A percentile compares a stretch with the other conserved stretches of the same genome.
These are phyloP conservation scores for Chaetura pelagica DNA, from an alignment of 2,113 vertebrate species.

Conservation along the genomic window DNA sequence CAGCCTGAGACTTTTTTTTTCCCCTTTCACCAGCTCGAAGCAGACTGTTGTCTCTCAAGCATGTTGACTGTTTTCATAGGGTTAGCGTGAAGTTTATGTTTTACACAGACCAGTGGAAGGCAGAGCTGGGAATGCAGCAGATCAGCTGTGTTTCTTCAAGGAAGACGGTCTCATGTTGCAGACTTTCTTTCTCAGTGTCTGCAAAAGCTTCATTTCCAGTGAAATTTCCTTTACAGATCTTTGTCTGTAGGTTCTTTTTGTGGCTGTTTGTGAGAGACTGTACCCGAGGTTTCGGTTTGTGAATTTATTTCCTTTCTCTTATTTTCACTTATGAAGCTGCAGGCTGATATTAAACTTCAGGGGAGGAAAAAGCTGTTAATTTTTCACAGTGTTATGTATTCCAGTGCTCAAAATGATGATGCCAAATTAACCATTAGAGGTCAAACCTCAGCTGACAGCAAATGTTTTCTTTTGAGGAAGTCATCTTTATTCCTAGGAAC, in stretches of 20 bases:
- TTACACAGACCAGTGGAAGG: conserved; percentile 53
- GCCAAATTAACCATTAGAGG: conserved; percentile 40
- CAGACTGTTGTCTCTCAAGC: conserved; percentile 53
- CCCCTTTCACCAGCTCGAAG: conserved; percentile 42
- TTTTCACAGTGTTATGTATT: background rate
- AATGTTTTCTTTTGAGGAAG: conserved; percentile 50
- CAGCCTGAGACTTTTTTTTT: conserved; percentile 55
- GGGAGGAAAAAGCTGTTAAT: background rate
- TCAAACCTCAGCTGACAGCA: conserved; percentile 54
- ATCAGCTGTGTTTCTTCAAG: conserved; percentile 66
- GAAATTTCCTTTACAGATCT: conserved; percentile 32
- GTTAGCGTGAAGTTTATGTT: conserved; percentile 66
- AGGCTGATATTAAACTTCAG: background rate
- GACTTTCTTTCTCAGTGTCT: conserved; percentile 23
- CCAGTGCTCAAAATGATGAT: conserved; percentile 12
- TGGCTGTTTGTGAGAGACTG: background rate
- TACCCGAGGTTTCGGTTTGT: background rate
- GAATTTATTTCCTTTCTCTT: conserved; percentile 19
- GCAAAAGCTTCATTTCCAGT: conserved; percentile 26
- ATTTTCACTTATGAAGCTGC: conserved; percentile 19
- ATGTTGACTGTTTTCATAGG: conserved; percentile 66
- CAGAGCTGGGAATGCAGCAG: conserved; percentile 36
- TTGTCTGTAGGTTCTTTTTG: conserved; percentile 23
- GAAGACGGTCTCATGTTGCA: conserved; percentile 23
- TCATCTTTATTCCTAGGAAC: conserved; percentile 47